phyloP scores from a whole-genome alignment of 2,888 invertebrate genomes.

The Scrobipalpa atriplicella region DNA sequence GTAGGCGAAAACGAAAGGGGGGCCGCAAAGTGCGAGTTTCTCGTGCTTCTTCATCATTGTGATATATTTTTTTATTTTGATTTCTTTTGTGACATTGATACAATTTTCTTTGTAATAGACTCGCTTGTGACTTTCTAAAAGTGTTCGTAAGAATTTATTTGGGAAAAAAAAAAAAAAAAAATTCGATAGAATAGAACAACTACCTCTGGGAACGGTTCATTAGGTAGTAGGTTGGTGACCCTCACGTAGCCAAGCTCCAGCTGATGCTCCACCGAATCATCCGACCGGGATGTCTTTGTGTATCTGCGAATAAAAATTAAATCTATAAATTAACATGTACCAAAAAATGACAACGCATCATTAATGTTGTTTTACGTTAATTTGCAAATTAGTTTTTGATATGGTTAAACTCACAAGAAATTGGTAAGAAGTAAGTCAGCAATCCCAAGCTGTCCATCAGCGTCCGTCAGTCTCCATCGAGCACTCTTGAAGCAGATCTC shows the following conservation, averaged over 20 bases:
- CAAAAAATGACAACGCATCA: neutral
- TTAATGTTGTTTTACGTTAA: slow-evolving; percentile 17
- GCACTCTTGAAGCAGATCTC: slow-evolving; percentile 99
- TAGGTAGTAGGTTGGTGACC: slow-evolving; percentile 97
- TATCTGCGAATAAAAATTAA: slow-evolving; percentile 84
- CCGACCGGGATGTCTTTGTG: slow-evolving; percentile 97
- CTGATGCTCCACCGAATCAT: slow-evolving; percentile 98
- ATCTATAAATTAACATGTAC: neutral
- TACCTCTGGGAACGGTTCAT: slow-evolving; percentile 95
- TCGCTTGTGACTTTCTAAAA: no score
- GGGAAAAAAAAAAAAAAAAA: no score
- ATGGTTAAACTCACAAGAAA: slow-evolving; percentile 91
- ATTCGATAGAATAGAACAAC: no score
- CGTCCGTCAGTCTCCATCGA: slow-evolving; percentile 98
- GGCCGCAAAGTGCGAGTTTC: no score
- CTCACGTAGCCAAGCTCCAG: slow-evolving; percentile 97
- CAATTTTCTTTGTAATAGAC: no score
- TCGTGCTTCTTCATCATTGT: no score
- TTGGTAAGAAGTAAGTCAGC: slow-evolving; percentile 97
- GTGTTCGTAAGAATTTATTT: no score
- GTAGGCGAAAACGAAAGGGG: no score
- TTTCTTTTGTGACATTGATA: no score
- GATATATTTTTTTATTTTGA: no score
- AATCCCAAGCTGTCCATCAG: slow-evolving; percentile 98
- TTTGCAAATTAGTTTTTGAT: neutral